Evolutionary conservation across 2,888 invertebrate species (phyloP), one percentile per base, ranked within the genome.

Genomic region (Cephalotes varians): DNA sequence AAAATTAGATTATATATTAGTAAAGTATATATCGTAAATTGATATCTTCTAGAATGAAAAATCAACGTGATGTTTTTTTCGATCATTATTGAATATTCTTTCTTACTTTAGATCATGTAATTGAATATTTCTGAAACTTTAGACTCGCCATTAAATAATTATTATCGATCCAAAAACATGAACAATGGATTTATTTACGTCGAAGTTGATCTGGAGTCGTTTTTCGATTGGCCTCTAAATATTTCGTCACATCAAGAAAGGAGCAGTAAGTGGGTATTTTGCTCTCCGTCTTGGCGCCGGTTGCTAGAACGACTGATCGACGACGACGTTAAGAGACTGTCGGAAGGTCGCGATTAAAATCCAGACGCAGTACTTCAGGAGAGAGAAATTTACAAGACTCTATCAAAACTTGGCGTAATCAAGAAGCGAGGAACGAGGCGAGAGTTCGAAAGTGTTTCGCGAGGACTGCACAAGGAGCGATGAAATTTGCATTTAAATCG

Each of bases 401-500:
- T 77, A 86, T 88, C 86, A 88, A 86, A 88, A 87, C 83, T 88
- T 87, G 85, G 65, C 47, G 85, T 80, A 88, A 86, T 84, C 86
- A 84, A 84, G 80, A 69, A 49, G 47, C 67, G 79, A 56, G 58
- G 73, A 67, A 72, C 69, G 72, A 77, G 79, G 69, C 56, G 69
- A 64, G 83, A 83, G 85, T 83, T 79, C 74, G 64, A 77, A 77
- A 74, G 83, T 84, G 72, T 82, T 79, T 80, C 74, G 64, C 81
- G 72, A 82, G 60, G 44, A 73, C 62, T 71, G 58, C 72, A 44
- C 58, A 58, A 81, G 64, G 21, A 83, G 31, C 73, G 86, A 80
- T 67, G 62, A 76, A 85, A 88, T 87, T 88, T 88, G 83, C 88
- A 88, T 88, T 88, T 88, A 88, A 85, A 88, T 88, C 84, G 77